These are phyloP conservation scores for Sebastes steindachneri DNA, from an alignment of 2,797 vertebrate genomes.

Conservation along the genomic window DNA sequence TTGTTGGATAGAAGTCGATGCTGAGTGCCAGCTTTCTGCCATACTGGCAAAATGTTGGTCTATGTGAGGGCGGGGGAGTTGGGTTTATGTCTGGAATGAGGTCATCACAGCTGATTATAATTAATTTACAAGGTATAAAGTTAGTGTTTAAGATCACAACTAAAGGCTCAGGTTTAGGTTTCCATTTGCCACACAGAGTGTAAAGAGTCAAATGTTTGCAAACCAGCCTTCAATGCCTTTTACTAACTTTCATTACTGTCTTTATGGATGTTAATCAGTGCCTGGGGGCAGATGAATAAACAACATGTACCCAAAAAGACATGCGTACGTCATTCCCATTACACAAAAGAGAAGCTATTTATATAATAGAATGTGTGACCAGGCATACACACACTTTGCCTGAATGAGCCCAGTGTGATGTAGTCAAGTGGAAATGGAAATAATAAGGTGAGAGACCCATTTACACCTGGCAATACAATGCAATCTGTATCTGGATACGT, in stretches of 20 bases:
- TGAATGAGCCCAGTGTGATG: neutral
- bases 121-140: neutral
- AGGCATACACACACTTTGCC: neutral
- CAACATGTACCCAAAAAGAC: neutral
- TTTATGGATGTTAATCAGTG: neutral
- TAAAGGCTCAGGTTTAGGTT: neutral
- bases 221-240: neutral
- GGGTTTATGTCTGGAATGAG: neutral
- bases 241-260: neutral
- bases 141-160: neutral
- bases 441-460: neutral
- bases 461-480: no score
- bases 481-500: neutral
- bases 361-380: neutral
- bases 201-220: neutral
- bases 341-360: neutral
- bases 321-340: neutral
- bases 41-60: neutral
- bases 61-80: neutral
- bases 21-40: neutral
- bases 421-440: neutral
- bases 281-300: neutral
- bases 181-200: neutral
- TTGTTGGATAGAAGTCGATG: neutral
- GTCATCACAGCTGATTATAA: neutral